Conservation (phyloP, 2,113 vertebrate genomes). For the Passer domesticus region DNA sequence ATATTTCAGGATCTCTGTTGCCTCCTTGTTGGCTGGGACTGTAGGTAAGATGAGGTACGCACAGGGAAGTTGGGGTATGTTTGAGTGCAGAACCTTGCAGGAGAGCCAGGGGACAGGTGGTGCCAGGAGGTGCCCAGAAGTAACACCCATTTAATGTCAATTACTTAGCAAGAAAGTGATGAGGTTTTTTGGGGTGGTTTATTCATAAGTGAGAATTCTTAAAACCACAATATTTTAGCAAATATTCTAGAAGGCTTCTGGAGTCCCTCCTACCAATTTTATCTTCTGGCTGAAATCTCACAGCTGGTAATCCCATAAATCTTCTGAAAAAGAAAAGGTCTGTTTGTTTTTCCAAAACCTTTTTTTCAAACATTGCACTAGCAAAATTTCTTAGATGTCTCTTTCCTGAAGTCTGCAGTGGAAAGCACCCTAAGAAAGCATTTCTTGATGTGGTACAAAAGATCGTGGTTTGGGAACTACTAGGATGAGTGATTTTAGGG, state of each 20-base stretch:
- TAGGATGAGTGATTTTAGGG: neutral
- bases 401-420: neutral
- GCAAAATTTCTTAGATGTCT: neutral
- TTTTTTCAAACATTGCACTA: neutral
- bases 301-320: neutral
- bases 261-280: neutral
- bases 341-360: neutral
- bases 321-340: neutral
- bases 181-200: neutral
- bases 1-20: neutral
- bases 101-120: neutral
- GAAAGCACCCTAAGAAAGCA: neutral
- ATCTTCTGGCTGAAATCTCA: neutral
- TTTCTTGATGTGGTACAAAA: neutral
- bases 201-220: neutral
- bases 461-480: neutral
- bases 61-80: accelerated
- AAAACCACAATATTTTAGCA: neutral
- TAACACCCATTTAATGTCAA: neutral
- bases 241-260: neutral
- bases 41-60: neutral
- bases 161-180: neutral
- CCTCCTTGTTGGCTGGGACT: neutral
- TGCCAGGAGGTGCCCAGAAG: neutral
- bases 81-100: neutral